These are phyloP conservation scores for Smithornis capensis DNA, from an alignment of 2,113 vertebrate species.

Conservation along the genomic window DNA sequence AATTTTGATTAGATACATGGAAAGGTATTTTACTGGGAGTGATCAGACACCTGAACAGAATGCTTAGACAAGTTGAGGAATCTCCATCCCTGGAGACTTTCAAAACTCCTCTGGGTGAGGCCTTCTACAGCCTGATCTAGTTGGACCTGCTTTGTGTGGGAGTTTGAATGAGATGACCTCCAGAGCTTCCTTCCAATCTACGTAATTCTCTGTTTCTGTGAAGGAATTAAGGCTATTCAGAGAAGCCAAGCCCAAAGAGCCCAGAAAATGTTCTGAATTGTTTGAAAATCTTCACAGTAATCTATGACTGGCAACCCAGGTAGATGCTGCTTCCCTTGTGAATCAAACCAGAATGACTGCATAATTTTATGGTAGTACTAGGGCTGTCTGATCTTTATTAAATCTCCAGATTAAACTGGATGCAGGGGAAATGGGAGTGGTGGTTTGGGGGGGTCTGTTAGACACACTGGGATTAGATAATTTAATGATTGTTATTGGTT, in stretches of 20 bases:
- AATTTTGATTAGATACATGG: background rate
- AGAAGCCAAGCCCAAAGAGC: background rate
- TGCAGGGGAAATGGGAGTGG: background rate
- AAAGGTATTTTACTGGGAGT: background rate
- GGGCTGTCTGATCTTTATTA: background rate
- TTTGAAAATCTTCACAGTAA: background rate
- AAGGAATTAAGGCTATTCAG: background rate
- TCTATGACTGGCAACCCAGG: background rate
- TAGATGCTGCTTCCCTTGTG: background rate
- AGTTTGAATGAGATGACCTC: background rate
- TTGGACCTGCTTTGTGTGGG: background rate
- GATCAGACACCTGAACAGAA: background rate
- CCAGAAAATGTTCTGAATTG: background rate
- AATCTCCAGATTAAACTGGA: background rate
- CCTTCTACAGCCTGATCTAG: background rate
- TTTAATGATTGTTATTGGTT: background rate
- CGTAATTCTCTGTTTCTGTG: background rate
- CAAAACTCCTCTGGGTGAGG: background rate
- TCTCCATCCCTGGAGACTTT: slow-evolving; percentile 16
- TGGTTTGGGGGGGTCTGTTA: background rate
- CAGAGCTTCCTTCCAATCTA: background rate
- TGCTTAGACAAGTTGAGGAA: background rate
- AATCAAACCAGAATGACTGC: background rate
- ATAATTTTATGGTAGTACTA: background rate
- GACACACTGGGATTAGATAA: background rate